Conservation (phyloP, 1,140 invertebrate genomes). For the Trissolcus basalis region DNA sequence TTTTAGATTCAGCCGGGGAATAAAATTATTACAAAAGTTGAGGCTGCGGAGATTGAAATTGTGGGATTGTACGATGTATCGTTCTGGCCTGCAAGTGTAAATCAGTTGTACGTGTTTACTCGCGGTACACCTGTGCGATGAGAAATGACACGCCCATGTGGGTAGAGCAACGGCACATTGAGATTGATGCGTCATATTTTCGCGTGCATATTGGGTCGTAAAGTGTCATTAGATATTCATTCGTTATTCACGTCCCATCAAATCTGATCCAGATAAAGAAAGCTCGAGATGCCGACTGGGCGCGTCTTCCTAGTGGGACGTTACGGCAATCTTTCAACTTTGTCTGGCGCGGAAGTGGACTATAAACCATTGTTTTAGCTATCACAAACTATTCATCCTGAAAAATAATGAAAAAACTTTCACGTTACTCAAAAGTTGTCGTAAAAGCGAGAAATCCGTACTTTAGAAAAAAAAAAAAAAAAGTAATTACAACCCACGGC, state of each 20-base stretch:
- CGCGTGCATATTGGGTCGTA: constrained; percentile 64
- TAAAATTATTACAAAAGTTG: not conserved
- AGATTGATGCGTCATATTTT: constrained; percentile 56
- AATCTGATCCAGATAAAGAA: constrained; percentile 42
- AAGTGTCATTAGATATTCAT: constrained; percentile 71
- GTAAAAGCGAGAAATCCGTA: no score
- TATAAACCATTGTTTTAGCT: constrained; percentile 40
- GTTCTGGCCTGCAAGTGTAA: constrained; percentile 22
- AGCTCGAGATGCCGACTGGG: constrained; percentile 30
- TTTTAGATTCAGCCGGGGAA: not conserved
- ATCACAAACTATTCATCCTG: constrained; percentile 4
- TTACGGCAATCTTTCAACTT: constrained; percentile 66
- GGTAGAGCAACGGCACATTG: constrained; percentile 3
- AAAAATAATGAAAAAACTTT: no score
- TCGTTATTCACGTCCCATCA: constrained; percentile 69
- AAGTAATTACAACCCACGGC: no score
- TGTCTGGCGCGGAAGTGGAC: constrained; percentile 54
- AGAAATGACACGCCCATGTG: constrained; percentile 19
- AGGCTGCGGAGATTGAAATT: not conserved
- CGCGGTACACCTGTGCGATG: not conserved
- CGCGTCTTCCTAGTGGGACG: constrained; percentile 38
- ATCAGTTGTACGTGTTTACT: constrained; percentile 11
- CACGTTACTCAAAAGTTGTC: no score
- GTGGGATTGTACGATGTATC: not conserved
- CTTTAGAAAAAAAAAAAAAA: no score